Evolutionary conservation across 2,113 vertebrate species (phyloP).

Genomic region (Pseudopodoces humilis): DNA sequence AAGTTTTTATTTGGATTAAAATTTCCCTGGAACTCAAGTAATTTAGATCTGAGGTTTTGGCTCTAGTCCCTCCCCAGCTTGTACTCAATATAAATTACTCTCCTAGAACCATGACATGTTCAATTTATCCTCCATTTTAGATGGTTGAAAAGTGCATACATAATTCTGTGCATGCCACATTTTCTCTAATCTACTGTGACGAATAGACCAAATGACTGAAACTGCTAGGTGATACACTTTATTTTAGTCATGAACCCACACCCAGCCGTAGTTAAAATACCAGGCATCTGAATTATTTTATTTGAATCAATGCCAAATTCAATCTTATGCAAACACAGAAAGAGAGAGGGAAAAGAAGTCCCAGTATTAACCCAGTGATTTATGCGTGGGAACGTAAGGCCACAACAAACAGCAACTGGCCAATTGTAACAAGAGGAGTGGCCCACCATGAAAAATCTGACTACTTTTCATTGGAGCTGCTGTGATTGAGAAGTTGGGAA

Average conservation of each 20-base stretch:
- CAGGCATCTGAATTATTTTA: slow-evolving; percentile 61
- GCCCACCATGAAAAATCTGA: not conserved
- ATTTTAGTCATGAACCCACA: slow-evolving; percentile 56
- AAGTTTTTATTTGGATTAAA: slow-evolving; percentile 49
- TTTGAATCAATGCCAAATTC: slow-evolving; percentile 61
- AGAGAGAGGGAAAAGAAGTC: not conserved
- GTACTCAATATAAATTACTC: slow-evolving; percentile 65
- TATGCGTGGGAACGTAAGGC: not conserved
- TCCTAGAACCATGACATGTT: slow-evolving; percentile 41
- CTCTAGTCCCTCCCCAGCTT: slow-evolving; percentile 35
- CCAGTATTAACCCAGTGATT: slow-evolving; percentile 35
- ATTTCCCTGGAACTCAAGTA: slow-evolving; percentile 40
- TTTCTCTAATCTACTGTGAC: slow-evolving; percentile 61
- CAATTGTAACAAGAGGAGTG: not conserved
- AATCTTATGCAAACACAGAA: slow-evolving; percentile 26
- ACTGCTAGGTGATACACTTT: slow-evolving; percentile 57
- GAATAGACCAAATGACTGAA: slow-evolving; percentile 59
- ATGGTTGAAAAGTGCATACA: slow-evolving; percentile 46
- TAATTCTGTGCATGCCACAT: slow-evolving; percentile 51
- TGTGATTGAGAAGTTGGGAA: not conserved
- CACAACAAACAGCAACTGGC: not conserved
- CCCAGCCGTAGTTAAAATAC: slow-evolving; percentile 59
- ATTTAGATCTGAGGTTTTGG: slow-evolving; percentile 46
- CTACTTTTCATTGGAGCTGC: not conserved
- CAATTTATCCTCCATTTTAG: slow-evolving; percentile 52